Base-by-base conservation (phyloP, 2,888 invertebrate genomes). In the Brachyopa scutellaris region DNA sequence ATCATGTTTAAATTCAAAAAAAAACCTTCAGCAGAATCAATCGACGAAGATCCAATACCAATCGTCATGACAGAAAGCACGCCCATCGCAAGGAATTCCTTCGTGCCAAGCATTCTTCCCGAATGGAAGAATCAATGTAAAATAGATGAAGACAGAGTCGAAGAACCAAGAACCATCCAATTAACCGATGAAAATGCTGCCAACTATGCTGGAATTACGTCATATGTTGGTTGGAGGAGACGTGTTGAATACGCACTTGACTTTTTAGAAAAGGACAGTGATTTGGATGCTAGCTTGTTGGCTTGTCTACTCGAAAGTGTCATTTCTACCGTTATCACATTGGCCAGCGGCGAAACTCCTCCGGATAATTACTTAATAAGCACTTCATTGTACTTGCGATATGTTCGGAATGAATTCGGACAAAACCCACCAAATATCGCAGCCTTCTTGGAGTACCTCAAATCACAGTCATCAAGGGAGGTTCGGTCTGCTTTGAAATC, bases 381-480 rank as follows among this genome's bases (percentile, higher is more conserved):
- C 47, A 51, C 74, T 7, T 64, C 76, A 1, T 5, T 84, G 0
- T 86, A 72, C 51, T 47, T 86, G n/a, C 29, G 61, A 17, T 40
- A 64, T n/a, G 40, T 85, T 11, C 76, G 66, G 0, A 77, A 85
- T 55, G 84, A 84, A 1, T 85, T 61, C 38, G 84, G 82, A 2
- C 59, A 85, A 11, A 45, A 69, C 40, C 85, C 86, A 6, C 82
- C 84, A 29, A 86, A 86, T 64, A 80, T 86, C 23, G 72, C 47
- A 0, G 49, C 67, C 0, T 55, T 86, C 6, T 29, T 86, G 1
- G 55, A 74, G 8, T 72, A 78, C 2, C 33, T 85, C 2, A 59
- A 62, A 21, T 53, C 38, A 4, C 59, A 45, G n/a, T n/a, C 57
- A 23, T 13, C 64, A 1, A 0, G 15, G 29, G 33, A 51, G 0